These are phyloP conservation scores for Carollia perspicillata DNA, from an alignment of 2,113 vertebrate species.

Conservation along the genomic window DNA sequence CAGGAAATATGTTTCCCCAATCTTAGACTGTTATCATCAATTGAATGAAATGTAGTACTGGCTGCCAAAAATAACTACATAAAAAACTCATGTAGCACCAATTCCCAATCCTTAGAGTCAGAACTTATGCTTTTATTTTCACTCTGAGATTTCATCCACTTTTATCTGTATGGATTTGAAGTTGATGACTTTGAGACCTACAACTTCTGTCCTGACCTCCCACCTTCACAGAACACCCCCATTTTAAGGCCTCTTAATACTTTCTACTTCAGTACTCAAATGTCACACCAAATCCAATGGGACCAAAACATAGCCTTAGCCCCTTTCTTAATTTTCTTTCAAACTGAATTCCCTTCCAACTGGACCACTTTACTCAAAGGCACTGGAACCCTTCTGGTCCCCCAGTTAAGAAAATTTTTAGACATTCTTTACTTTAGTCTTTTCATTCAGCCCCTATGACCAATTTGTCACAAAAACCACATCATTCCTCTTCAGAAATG, in stretches of 20 bases:
- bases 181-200: constrained; percentile 22
- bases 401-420: constrained; percentile 14
- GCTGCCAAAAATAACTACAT: constrained; percentile 67
- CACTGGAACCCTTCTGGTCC: neutral
- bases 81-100: constrained; percentile 59
- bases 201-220: constrained; percentile 24
- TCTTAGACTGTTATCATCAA: constrained; percentile 62
- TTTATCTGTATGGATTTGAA: constrained; percentile 23
- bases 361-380: neutral
- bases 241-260: constrained; percentile 9
- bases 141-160: constrained; percentile 39
- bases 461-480: neutral
- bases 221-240: neutral
- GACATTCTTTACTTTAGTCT: neutral
- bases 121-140: constrained; percentile 65
- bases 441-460: neutral
- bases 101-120: constrained; percentile 54
- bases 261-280: constrained; percentile 14
- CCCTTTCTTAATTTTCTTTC: constrained; percentile 28
- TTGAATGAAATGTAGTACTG: constrained; percentile 62
- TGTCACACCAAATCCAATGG: constrained; percentile 6
- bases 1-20: constrained; percentile 62
- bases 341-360: neutral
- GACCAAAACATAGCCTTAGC: neutral
- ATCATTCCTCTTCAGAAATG: neutral